phyloP scores from a whole-genome alignment of 2,888 invertebrate species.

The Flexamia atlantica region DNA sequence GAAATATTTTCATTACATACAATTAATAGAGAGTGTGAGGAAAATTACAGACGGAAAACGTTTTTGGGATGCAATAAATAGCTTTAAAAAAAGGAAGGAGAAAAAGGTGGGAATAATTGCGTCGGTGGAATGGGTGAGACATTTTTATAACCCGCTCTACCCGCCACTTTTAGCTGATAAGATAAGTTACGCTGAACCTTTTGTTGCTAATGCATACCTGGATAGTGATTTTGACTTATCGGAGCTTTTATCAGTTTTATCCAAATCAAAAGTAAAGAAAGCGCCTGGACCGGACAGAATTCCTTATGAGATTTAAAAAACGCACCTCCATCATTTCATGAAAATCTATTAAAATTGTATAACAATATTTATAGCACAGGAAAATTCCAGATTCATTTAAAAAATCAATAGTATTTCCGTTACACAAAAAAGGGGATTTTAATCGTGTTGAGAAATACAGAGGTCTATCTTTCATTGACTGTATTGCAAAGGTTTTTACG shows the following conservation, averaged over 20 bases:
- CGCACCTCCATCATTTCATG: neutral
- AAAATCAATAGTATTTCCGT: constrained; percentile 58
- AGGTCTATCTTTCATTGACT: constrained; percentile 61
- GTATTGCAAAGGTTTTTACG: constrained; percentile 60
- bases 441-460: constrained; percentile 62
- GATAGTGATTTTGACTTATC: constrained; percentile 19
- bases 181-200: constrained; percentile 51
- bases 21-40: neutral
- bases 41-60: constrained; percentile 8
- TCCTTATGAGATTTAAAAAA: constrained; percentile 56
- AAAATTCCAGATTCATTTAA: constrained; percentile 40
- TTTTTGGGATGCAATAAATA: constrained; percentile 39
- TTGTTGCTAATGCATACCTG: constrained; percentile 1
- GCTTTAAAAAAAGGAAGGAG: constrained; percentile 27
- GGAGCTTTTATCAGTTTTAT: neutral
- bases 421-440: constrained; percentile 61
- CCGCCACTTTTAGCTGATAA: constrained; percentile 1
- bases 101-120: neutral
- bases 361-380: constrained; percentile 39
- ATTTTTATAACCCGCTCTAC: constrained; percentile 38
- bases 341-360: constrained; percentile 19
- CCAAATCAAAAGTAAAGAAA: constrained; percentile 41
- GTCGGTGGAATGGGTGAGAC: constrained; percentile 38
- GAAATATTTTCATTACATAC: constrained; percentile 1
- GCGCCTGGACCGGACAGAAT: constrained; percentile 53